Conservation (phyloP, 2,888 invertebrate species). For the Athrips mouffetella region DNA sequence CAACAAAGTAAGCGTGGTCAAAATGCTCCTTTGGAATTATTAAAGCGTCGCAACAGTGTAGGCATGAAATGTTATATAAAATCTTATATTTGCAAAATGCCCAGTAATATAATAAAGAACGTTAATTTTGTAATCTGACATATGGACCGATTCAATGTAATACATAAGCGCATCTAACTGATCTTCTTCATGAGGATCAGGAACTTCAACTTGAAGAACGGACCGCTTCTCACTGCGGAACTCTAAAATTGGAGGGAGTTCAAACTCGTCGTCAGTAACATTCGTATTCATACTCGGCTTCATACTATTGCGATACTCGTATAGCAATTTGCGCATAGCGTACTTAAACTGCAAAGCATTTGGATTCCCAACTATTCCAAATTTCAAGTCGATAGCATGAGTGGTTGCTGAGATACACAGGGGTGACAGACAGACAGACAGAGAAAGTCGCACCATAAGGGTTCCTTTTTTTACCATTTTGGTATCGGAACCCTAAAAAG, state of each 20-base stretch:
- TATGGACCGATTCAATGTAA: constrained; percentile 3
- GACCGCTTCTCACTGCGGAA: constrained; percentile 12
- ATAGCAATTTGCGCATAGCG: constrained; percentile 20
- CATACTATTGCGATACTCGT: constrained; percentile 19
- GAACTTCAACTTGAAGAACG: neutral
- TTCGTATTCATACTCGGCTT: constrained; percentile 20
- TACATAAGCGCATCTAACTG: neutral
- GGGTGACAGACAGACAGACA: too few relatives aligned
- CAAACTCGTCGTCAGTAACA: constrained; percentile 15
- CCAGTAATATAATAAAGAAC: constrained; percentile 13
- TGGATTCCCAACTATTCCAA: too few relatives aligned
- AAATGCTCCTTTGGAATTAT: too few relatives aligned
- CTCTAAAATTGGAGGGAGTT: constrained; percentile 18
- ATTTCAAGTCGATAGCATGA: too few relatives aligned
- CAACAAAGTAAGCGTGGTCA: too few relatives aligned
- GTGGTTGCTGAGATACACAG: too few relatives aligned
- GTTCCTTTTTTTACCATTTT: too few relatives aligned
- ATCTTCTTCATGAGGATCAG: neutral
- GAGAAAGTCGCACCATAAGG: too few relatives aligned
- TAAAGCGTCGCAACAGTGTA: too few relatives aligned
- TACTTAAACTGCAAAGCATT: constrained; percentile 14
- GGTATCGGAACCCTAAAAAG: too few relatives aligned
- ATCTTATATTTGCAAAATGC: constrained; percentile 17
- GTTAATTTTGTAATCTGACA: constrained; percentile 11
- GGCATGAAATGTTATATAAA: constrained; percentile 15